A percentile compares a stretch with the other conserved stretches of the same genome.
These are phyloP conservation scores for Alectoris magna DNA, from an alignment of 2,797 vertebrate species.

Conservation along the genomic window DNA sequence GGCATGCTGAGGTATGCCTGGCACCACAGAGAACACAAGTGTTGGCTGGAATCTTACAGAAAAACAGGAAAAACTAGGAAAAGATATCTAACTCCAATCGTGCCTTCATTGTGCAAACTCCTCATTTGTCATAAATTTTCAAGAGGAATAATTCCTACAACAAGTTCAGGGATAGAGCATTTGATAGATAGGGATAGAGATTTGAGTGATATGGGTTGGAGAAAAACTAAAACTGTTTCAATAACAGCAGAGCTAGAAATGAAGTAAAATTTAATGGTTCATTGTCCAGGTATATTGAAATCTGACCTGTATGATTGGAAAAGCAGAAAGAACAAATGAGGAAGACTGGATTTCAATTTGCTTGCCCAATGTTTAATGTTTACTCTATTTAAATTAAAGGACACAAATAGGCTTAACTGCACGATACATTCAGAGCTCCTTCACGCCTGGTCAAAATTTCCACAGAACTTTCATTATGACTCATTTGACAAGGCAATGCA, in stretches of 20 bases:
- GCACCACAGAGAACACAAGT: not conserved
- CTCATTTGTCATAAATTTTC: not conserved
- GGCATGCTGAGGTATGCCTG: not conserved
- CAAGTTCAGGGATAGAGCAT: not conserved
- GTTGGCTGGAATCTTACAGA: not conserved
- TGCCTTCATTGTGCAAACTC: not conserved
- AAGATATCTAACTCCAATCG: not conserved
- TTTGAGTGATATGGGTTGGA: not conserved
- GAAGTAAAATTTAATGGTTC: slow-evolving; percentile 11
- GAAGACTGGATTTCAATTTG: not conserved
- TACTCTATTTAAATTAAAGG: not conserved
- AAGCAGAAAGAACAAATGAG: not conserved
- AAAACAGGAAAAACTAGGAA: not conserved
- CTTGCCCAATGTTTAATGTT: not conserved
- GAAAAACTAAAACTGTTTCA: not conserved
- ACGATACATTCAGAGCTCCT: not conserved
- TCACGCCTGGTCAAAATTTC: not conserved
- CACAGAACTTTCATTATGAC: not conserved
- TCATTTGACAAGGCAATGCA: not conserved
- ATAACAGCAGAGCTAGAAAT: not conserved
- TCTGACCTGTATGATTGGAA: not conserved
- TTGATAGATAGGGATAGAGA: no score
- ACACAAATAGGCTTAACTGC: not conserved
- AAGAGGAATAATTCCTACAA: not conserved
- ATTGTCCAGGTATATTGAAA: not conserved